Percentiles rank a stretch among this genome's conserved stretches.
These are phyloP conservation scores for Pygocentrus nattereri DNA, from an alignment of 2,797 vertebrate species.

Conservation along the genomic window DNA sequence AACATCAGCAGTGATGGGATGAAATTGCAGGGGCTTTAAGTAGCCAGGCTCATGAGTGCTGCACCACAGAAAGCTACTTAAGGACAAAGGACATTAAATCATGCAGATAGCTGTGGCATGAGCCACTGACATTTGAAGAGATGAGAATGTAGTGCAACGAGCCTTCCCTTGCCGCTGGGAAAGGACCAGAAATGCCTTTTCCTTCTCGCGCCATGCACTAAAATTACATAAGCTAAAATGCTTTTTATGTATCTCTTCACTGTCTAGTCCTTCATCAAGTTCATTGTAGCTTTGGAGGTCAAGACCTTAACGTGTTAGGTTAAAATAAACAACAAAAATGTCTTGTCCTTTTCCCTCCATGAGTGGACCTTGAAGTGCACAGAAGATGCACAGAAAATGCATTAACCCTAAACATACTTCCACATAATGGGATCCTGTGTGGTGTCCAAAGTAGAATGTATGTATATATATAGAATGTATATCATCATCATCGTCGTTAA, in stretches of 20 bases:
- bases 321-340: background rate
- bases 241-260: conserved; percentile 29
- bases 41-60: conserved; percentile 57
- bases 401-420: background rate
- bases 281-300: background rate
- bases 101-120: conserved; percentile 33
- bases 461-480: no score
- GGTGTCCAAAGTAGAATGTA: no score
- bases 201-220: conserved; percentile 30
- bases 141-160: conserved; percentile 41
- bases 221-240: conserved; percentile 50
- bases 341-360: background rate
- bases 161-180: conserved; percentile 26
- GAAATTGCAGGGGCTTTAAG: conserved; percentile 55
- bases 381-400: background rate
- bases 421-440: background rate
- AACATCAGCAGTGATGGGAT: conserved; percentile 42
- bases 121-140: conserved; percentile 55
- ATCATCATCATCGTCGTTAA: no score
- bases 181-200: conserved; percentile 33
- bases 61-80: conserved; percentile 64
- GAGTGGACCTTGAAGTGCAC: background rate
- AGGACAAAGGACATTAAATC: conserved; percentile 57
- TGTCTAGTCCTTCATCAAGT: background rate
- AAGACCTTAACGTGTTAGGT: background rate